phyloP scores from a whole-genome alignment of 2,888 invertebrate species.

The Shargacucullia verbasci region DNA sequence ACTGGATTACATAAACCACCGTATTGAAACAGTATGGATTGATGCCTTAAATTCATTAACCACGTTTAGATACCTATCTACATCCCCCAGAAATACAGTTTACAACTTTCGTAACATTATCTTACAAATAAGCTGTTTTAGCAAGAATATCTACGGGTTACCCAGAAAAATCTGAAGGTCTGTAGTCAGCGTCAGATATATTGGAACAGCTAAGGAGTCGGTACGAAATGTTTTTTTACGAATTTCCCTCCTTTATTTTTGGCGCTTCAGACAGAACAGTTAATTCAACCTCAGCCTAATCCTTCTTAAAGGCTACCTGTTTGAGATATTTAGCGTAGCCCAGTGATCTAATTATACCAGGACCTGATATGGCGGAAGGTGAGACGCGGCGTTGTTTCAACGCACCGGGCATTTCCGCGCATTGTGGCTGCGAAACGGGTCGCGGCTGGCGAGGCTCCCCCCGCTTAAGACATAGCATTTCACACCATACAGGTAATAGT shows the following conservation, averaged over 20 bases:
- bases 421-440: constrained; percentile 73
- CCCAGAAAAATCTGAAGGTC: too few relatives aligned
- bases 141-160: too few relatives aligned
- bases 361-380: constrained; percentile 72
- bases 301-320: constrained; percentile 25
- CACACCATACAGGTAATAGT: constrained; percentile 37
- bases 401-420: constrained; percentile 71
- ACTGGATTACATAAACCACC: constrained; percentile 3
- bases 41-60: constrained; percentile 7
- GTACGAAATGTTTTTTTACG: too few relatives aligned
- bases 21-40: neutral
- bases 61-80: constrained; percentile 7
- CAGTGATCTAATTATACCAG: constrained; percentile 35
- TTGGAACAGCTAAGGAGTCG: too few relatives aligned
- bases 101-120: too few relatives aligned
- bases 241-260: too few relatives aligned
- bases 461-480: constrained; percentile 56
- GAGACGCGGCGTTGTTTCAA: constrained; percentile 38
- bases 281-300: too few relatives aligned
- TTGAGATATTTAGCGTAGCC: constrained; percentile 18
- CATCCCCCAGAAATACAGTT: neutral
- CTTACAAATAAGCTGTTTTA: too few relatives aligned
- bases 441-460: constrained; percentile 43
- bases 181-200: too few relatives aligned
- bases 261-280: too few relatives aligned